These are phyloP conservation scores for Hipposideros larvatus DNA, from an alignment of 2,797 vertebrate genomes.

Conservation along the genomic window DNA sequence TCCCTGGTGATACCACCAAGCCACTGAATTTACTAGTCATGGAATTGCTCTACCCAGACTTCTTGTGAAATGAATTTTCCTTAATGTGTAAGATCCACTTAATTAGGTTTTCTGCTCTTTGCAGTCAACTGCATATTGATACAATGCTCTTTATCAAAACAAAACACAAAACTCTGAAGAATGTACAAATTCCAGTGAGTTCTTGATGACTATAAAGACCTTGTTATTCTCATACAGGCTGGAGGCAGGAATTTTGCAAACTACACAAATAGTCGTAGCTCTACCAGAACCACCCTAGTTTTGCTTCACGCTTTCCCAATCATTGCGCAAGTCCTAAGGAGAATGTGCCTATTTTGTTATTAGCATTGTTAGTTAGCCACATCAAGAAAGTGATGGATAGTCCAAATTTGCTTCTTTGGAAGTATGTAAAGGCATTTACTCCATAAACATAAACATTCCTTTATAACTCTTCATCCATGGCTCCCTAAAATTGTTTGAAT, in stretches of 20 bases:
- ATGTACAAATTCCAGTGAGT: slow-evolving; percentile 60
- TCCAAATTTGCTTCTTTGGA: not conserved
- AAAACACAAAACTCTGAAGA: slow-evolving; percentile 59
- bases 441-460: not conserved
- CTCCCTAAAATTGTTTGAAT: not conserved
- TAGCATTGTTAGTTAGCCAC: not conserved
- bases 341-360: not conserved
- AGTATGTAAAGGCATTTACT: not conserved
- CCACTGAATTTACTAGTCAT: not conserved
- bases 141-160: slow-evolving; percentile 50
- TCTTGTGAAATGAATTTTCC: not conserved
- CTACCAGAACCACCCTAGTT: not conserved
- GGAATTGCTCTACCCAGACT: not conserved
- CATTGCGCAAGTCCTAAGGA: not conserved
- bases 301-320: not conserved
- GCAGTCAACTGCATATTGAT: not conserved
- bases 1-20: accelerated
- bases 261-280: slow-evolving; percentile 37
- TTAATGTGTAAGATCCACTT: not conserved
- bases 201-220: slow-evolving; percentile 40
- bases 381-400: not conserved
- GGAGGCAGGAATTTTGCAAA: slow-evolving; percentile 76
- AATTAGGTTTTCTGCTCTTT: not conserved
- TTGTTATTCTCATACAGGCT: slow-evolving; percentile 56
- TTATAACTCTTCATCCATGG: not conserved